Evolutionary conservation across 35 echinoderm and acorn worm species (phyloP), one percentile per base, ranked within the genome.

Genomic region (Apostichopus parvimensis): DNA sequence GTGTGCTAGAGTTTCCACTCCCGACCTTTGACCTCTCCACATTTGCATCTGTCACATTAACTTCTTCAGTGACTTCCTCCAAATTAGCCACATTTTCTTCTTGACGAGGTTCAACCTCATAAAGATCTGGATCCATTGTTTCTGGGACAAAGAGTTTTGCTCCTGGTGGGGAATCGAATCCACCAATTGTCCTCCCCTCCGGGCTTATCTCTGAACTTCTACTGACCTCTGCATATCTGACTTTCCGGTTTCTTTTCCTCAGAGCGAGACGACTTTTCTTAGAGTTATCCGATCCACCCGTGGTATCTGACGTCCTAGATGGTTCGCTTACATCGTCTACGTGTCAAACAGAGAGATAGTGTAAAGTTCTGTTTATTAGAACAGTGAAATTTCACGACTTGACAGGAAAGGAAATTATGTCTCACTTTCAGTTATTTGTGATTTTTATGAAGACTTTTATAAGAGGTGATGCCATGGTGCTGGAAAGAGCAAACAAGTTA

Each of bases 71-170:
- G 6, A 18, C 81, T 22, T 80, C 78, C 54, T 54, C 17, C 17
- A 53, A 5, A 12, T 54, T 80, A 80, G 17, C 0, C 8, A 20
- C 57, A 17, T 84, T 9, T 14, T 60, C 54, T 21, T 55, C 53
- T 57, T 15, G 13, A 15, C 18, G 5, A 18, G 14, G 4, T 58
- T 58, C 81, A 84, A 25, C 24, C 12, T 84, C 12, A n/a, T 84
- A 17, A 18, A 84, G 54, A 84, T 84, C 81, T 58, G 81, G 81
- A 84, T 84, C 81, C 54, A 84, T 58, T 7, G 81, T 84, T 57
- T 84, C 81, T 58, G 81, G 81, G 53, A 84, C 81, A 57, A 84
- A 59, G 8, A 84, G 20, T 23, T 2, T 59, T 57, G 18, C 81
- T 21, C n/a, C 54, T 58, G 4, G 54, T 4, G 17, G 2, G 17